Evolutionary conservation across 1,140 invertebrate species (phyloP).

Genomic region (Aphelinus atriplicis): DNA sequence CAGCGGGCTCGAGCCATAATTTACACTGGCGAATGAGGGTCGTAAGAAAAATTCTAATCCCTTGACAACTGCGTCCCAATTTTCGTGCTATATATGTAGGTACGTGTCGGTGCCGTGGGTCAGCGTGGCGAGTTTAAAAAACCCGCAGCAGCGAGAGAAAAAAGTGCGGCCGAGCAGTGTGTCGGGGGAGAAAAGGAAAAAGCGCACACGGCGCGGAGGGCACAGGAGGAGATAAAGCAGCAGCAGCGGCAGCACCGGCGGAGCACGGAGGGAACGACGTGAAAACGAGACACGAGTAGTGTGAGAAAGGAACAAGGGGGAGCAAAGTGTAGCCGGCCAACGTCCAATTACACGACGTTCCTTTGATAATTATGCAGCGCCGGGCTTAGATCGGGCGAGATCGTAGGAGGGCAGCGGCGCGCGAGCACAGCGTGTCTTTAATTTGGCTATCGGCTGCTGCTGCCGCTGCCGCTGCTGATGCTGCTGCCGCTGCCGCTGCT

Average conservation of each 20-base stretch:
- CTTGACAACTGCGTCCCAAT: constrained; percentile 29
- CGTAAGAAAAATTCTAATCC: constrained; percentile 31
- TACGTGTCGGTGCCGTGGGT: too few relatives aligned
- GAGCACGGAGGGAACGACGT: constrained; percentile 10
- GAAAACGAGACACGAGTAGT: constrained; percentile 9
- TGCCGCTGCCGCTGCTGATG: too few relatives aligned
- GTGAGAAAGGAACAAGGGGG: constrained; percentile 29
- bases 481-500: too few relatives aligned
- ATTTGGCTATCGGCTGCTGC: constrained; percentile 49
- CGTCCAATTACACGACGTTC: constrained; percentile 60
- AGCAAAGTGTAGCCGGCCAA: constrained; percentile 15
- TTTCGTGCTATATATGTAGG: constrained; percentile 21
- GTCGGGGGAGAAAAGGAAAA: neutral
- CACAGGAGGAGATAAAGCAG: constrained; percentile 22
- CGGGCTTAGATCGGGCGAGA: constrained; percentile 40
- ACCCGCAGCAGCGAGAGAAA: neutral
- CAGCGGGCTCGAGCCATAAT: neutral
- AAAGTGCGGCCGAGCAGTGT: too few relatives aligned
- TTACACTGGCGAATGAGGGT: neutral
- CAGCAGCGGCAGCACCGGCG: constrained; percentile 5
- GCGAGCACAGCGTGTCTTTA: constrained; percentile 49
- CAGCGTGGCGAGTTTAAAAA: constrained; percentile 23
- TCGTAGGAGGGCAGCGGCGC: constrained; percentile 49
- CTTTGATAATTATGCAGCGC: constrained; percentile 62
- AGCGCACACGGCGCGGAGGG: constrained; percentile 1